phyloP scores from a whole-genome alignment of 2,797 vertebrate species.

The Hoplostethus atlanticus region DNA sequence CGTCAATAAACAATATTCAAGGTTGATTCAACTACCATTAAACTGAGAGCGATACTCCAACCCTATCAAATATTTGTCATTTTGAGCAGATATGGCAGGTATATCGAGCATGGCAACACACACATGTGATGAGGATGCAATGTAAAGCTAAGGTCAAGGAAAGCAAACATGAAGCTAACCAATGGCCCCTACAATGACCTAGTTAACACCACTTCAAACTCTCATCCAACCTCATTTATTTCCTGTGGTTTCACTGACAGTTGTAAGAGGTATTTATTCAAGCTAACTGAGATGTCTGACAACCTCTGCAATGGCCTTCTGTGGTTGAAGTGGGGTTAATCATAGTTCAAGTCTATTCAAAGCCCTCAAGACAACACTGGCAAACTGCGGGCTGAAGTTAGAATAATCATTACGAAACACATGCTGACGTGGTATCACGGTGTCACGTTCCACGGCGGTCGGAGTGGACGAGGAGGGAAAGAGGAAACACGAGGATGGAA shows the following conservation, averaged over 20 bases:
- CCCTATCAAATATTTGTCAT: not conserved
- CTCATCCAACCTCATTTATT: constrained; percentile 11
- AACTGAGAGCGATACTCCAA: not conserved
- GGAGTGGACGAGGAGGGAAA: constrained; percentile 1
- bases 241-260: constrained; percentile 5
- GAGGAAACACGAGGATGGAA: constrained; percentile 17
- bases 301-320: constrained; percentile 27
- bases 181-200: not conserved
- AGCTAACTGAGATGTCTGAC: constrained; percentile 24
- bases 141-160: constrained; percentile 14
- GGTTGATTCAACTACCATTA: not conserved
- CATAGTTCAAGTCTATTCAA: constrained; percentile 58
- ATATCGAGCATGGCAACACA: constrained; percentile 4
- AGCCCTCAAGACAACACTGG: constrained; percentile 40
- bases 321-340: constrained; percentile 56
- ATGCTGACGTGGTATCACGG: constrained; percentile 28
- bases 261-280: constrained; percentile 41
- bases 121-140: constrained; percentile 5
- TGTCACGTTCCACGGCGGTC: constrained; percentile 16
- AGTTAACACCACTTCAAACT: not conserved
- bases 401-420: constrained; percentile 39
- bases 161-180: not conserved
- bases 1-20: not conserved
- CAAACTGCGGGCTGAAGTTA: constrained; percentile 40
- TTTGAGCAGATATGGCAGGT: not conserved